Evolutionary conservation across 2,888 invertebrate species (phyloP).

Genomic region (Protodeltote pygarga): DNA sequence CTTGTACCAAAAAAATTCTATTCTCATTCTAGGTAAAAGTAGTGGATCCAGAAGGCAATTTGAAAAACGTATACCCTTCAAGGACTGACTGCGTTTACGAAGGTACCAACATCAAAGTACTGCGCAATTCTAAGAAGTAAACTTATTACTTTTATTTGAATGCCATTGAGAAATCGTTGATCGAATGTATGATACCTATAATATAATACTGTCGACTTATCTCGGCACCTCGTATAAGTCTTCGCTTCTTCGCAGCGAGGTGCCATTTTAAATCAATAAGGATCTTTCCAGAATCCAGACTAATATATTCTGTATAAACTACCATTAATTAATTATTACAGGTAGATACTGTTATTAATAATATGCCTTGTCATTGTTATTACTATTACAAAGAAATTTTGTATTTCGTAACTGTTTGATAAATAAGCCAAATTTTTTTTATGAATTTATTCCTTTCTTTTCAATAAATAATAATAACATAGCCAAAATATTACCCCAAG

Average conservation of each 20-base stretch:
- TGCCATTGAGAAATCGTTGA: constrained; percentile 2
- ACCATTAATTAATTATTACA: too few relatives aligned
- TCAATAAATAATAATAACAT: too few relatives aligned
- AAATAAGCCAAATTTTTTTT: too few relatives aligned
- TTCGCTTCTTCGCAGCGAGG: background rate
- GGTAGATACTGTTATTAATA: too few relatives aligned
- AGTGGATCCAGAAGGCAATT: constrained; percentile 89
- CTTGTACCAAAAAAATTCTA: background rate
- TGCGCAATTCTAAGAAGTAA: constrained; percentile 74
- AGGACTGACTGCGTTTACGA: constrained; percentile 89
- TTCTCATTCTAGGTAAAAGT: constrained; percentile 88
- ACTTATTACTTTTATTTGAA: background rate
- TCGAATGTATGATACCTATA: constrained; percentile 7
- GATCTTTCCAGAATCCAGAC: constrained; percentile 20
- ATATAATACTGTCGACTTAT: background rate
- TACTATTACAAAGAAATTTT: too few relatives aligned
- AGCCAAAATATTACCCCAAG: too few relatives aligned
- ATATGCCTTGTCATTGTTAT: too few relatives aligned
- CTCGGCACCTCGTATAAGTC: background rate
- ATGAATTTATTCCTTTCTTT: too few relatives aligned
- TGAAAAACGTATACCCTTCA: constrained; percentile 93
- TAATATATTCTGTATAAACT: too few relatives aligned
- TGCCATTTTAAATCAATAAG: constrained; percentile 1
- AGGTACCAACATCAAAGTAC: constrained; percentile 72
- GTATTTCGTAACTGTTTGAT: too few relatives aligned